phyloP scores from a whole-genome alignment of 1,140 invertebrate species.

The Formica selysi region DNA sequence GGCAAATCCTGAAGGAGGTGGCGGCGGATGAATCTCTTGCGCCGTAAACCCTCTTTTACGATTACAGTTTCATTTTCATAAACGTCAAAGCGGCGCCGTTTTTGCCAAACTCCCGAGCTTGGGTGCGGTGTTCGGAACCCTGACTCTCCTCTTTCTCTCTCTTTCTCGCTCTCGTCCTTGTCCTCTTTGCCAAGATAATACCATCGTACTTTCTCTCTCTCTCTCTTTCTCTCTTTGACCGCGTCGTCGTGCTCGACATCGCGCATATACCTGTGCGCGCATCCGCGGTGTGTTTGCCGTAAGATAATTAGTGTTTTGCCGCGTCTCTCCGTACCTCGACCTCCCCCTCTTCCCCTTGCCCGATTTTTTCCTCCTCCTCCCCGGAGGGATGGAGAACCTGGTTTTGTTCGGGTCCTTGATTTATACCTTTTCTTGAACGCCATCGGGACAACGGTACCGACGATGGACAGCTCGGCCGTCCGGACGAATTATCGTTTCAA shows the following conservation, averaged over 20 bases:
- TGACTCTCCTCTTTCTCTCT: slow-evolving; percentile 42
- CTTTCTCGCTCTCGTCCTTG: background rate
- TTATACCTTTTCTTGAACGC: slow-evolving; percentile 65
- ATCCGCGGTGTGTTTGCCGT: slow-evolving; percentile 77
- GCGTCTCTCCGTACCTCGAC: slow-evolving; percentile 59
- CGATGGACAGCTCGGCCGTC: slow-evolving; percentile 57
- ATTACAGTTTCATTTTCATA: slow-evolving; percentile 87
- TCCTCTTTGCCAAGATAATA: slow-evolving; percentile 24
- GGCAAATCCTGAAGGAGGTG: background rate
- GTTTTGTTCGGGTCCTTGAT: slow-evolving; percentile 65
- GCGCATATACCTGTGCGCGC: slow-evolving; percentile 54
- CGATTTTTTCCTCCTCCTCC: too few species aligned
- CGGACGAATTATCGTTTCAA: slow-evolving; percentile 64
- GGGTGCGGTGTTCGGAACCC: slow-evolving; percentile 49
- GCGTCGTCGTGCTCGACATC: slow-evolving; percentile 49
- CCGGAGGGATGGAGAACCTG: slow-evolving; percentile 31
- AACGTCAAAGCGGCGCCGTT: slow-evolving; percentile 83
- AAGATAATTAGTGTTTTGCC: slow-evolving; percentile 85
- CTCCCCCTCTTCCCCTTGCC: background rate
- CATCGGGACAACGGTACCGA: slow-evolving; percentile 59
- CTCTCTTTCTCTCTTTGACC: background rate
- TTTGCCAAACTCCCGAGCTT: slow-evolving; percentile 77
- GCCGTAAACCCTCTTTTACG: slow-evolving; percentile 84
- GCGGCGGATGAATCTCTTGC: slow-evolving; percentile 50
- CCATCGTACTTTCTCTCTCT: background rate